phyloP scores from a whole-genome alignment of 2,113 vertebrate species.

The Grammomys dolichurus region DNA sequence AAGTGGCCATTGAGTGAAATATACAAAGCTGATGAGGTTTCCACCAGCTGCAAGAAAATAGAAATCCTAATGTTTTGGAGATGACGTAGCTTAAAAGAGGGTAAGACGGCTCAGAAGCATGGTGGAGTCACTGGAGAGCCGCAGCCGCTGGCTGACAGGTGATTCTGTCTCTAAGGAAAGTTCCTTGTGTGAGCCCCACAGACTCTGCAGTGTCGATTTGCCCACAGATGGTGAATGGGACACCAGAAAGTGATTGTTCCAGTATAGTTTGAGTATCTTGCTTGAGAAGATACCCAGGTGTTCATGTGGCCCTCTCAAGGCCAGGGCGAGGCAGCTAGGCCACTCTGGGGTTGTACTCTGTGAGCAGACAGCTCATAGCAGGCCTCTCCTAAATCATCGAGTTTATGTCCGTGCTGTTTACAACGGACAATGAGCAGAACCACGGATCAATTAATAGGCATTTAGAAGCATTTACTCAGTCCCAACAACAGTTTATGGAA shows the following conservation, averaged over 20 bases:
- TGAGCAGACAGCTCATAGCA: background rate
- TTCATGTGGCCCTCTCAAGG: background rate
- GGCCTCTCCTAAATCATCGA: constrained; percentile 52
- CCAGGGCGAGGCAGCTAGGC: background rate
- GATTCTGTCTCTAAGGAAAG: background rate
- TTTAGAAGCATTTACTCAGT: constrained; percentile 83
- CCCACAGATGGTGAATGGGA: background rate
- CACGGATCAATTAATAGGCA: constrained; percentile 82
- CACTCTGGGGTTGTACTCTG: background rate
- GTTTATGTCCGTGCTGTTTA: constrained; percentile 81
- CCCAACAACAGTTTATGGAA: constrained; percentile 79
- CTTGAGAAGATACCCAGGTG: background rate
- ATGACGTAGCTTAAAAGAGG: background rate
- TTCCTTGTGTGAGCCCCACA: constrained; percentile 7
- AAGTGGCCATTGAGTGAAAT: background rate
- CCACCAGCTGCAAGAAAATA: background rate
- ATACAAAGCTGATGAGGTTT: background rate
- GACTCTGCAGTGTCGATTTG: background rate
- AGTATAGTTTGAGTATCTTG: background rate
- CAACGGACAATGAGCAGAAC: constrained; percentile 78
- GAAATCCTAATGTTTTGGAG: background rate
- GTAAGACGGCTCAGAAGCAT: background rate
- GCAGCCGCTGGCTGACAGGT: background rate
- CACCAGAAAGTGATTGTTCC: background rate
- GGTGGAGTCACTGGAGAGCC: background rate